Conservation (phyloP, 2,888 invertebrate species). For the Drosophila limbata region DNA sequence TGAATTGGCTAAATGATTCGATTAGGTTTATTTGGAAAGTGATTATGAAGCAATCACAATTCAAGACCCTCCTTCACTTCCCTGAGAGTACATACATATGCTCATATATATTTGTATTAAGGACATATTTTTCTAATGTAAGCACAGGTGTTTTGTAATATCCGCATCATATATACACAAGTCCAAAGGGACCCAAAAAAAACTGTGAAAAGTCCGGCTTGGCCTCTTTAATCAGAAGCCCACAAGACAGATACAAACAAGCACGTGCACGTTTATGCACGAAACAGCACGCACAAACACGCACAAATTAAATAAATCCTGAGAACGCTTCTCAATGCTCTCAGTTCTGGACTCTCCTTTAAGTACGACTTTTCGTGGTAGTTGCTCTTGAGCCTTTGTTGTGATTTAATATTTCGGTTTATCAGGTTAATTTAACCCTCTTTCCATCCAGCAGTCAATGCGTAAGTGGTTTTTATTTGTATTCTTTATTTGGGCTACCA, state of each 20-base stretch:
- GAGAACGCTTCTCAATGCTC: not conserved
- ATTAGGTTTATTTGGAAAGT: slow-evolving; percentile 10
- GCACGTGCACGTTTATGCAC: slow-evolving; percentile 7
- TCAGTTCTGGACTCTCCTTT: not conserved
- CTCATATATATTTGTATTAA: not conserved
- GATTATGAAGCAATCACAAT: not conserved
- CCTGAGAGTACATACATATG: not conserved
- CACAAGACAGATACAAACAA: not conserved
- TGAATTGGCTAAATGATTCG: slow-evolving; percentile 20
- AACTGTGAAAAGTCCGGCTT: not conserved
- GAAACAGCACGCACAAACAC: slow-evolving; percentile 26
- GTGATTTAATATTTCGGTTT: slow-evolving; percentile 67
- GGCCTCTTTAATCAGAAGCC: slow-evolving; percentile 1
- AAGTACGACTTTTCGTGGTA: not conserved
- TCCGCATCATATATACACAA: not conserved
- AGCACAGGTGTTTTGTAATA: slow-evolving; percentile 65
- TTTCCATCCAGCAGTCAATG: slow-evolving; percentile 6
- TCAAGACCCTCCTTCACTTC: not conserved
- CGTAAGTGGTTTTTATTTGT: slow-evolving; percentile 7
- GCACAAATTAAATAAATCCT: slow-evolving; percentile 59
- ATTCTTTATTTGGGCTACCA: slow-evolving; percentile 25
- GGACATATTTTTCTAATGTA: slow-evolving; percentile 25
- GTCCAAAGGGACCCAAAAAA: not conserved
- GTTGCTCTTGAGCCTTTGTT: slow-evolving; percentile 45
- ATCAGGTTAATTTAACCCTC: slow-evolving; percentile 46